These are phyloP conservation scores for Saccopteryx leptura DNA, from an alignment of 2,113 vertebrate genomes.

Conservation along the genomic window DNA sequence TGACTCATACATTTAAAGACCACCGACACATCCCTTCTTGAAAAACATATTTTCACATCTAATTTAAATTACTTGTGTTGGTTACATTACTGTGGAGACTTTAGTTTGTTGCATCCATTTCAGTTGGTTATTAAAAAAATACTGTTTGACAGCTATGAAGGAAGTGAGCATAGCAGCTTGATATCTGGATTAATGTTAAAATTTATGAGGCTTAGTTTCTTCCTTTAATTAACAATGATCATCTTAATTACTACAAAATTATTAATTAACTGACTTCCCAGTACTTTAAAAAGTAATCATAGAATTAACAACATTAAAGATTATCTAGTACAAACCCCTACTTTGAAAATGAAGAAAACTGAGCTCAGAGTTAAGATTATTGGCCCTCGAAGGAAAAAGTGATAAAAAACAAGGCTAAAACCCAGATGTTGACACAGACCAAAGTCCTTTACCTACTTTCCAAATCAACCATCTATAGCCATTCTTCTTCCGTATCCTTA, in stretches of 20 bases:
- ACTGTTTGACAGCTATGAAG: not conserved
- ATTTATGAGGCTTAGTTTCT: not conserved
- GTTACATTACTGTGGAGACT: not conserved
- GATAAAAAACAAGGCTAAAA: slow-evolving; percentile 42
- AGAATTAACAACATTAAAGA: not conserved
- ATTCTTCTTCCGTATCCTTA: slow-evolving; percentile 64
- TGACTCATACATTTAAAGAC: not conserved
- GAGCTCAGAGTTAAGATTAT: slow-evolving; percentile 29
- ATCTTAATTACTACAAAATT: slow-evolving; percentile 38
- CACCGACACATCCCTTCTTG: not conserved
- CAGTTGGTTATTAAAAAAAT: not conserved
- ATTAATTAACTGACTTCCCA: slow-evolving; percentile 46
- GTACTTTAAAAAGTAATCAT: slow-evolving; percentile 29
- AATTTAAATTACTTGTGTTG: not conserved
- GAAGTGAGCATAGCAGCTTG: not conserved
- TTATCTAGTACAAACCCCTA: not conserved
- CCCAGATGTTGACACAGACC: slow-evolving; percentile 47
- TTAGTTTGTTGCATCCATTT: not conserved
- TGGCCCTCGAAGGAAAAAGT: not conserved
- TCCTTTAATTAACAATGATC: slow-evolving; percentile 50
- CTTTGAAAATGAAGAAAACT: slow-evolving; percentile 31
- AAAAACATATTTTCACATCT: not conserved
- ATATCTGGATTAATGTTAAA: slow-evolving; percentile 25
- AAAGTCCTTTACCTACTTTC: slow-evolving; percentile 64
- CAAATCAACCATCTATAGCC: slow-evolving; percentile 57